Base-by-base conservation (phyloP, 2,888 invertebrate species). In the Apotomis capreana region DNA sequence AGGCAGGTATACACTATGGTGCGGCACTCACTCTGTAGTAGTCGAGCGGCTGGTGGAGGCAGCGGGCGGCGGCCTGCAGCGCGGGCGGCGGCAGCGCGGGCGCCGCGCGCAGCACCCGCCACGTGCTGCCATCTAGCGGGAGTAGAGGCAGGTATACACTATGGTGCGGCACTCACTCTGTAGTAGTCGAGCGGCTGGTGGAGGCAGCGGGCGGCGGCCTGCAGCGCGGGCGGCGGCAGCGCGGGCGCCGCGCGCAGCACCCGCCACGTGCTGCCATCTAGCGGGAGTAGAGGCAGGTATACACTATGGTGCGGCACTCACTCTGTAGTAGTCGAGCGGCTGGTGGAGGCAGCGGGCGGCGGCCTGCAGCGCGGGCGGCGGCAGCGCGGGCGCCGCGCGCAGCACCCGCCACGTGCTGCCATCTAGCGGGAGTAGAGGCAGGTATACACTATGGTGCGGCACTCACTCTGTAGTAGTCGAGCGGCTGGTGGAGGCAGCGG, bases 331-430 rank as follows among this genome's bases (percentile, higher is more conserved):
- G 86, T 97, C 97, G 76, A 95, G 95, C 2, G 96, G 95, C 26
- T 96, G 95, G 69, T 96, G 95, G 79, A 97, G 94, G 83, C 97
- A 97, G 40, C 95, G 94, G 0, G 97, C 96, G 0, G 97, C 96
- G 0, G 95, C 95, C 0, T 94, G 94, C 60, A 97, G 88, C 0
- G 97, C 96, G 0, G 94, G 87, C 57, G 95, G 95, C 0, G 97
- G 95, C 77, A 97, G 95, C 76, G 96, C 95, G 0, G 95, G 94
- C 78, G 95, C 94, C 26, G 84, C 82, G 2, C 82, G 80, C 10
- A 97, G 94, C 79, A 95, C 94, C 57, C 95, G 94, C 78, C 95
- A 94, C 70, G 97, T 95, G 49, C 97, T 90, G 94, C 90, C 97
- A 96, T 84, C 96, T 96, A 70, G 15, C 55, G 44, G 0, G 52